Conservation (phyloP, 2,113 vertebrate species). For the Odobenus rosmarus region DNA sequence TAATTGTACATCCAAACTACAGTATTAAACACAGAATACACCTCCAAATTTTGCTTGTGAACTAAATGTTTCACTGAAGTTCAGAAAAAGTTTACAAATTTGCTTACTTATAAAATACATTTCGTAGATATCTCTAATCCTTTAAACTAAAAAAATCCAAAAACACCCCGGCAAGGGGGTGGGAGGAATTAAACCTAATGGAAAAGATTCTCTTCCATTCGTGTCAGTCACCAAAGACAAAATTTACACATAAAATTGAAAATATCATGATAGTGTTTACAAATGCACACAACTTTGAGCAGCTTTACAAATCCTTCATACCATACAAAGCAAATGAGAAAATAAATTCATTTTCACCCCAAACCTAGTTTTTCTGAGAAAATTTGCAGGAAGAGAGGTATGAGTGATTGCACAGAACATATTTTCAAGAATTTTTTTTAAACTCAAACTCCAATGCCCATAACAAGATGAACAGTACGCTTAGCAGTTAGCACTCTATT, state of each 20-base stretch:
- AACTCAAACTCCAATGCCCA: constrained; percentile 73
- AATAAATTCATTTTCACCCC: constrained; percentile 77
- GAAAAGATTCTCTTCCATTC: constrained; percentile 66
- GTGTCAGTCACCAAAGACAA: constrained; percentile 65
- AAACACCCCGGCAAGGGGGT: neutral
- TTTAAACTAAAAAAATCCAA: constrained; percentile 60
- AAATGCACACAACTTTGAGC: constrained; percentile 77
- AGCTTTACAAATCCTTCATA: constrained; percentile 80
- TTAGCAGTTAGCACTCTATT: constrained; percentile 71
- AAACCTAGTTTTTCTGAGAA: constrained; percentile 80
- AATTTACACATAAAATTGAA: constrained; percentile 77
- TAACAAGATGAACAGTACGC: constrained; percentile 65
- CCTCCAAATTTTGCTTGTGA: constrained; percentile 61
- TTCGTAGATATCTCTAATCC: constrained; percentile 64
- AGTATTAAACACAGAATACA: constrained; percentile 41
- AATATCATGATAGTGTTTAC: constrained; percentile 76
- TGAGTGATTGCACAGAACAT: constrained; percentile 70
- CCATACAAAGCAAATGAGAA: constrained; percentile 69
- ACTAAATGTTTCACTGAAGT: constrained; percentile 56
- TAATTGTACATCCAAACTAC: constrained; percentile 64
- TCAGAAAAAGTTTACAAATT: constrained; percentile 66
- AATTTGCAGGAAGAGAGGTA: constrained; percentile 74
- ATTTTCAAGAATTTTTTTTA: constrained; percentile 69
- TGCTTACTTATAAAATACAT: constrained; percentile 76
- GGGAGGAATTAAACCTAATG: constrained; percentile 58